phyloP scores from a whole-genome alignment of 2,797 vertebrate species.

The Hippoglossus hippoglossus region DNA sequence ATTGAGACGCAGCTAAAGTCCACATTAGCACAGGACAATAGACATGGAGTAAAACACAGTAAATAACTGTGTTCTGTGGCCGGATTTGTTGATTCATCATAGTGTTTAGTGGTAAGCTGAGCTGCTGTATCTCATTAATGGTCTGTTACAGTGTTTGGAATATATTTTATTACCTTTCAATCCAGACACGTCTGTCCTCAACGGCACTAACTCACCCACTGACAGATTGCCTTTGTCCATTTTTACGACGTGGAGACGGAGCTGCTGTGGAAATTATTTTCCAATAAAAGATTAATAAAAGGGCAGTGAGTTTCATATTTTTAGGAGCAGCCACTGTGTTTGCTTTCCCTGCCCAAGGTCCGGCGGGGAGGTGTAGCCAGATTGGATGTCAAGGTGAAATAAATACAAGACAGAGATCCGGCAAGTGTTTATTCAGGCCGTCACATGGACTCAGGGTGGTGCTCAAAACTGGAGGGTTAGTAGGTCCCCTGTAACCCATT shows the following conservation, averaged over 20 bases:
- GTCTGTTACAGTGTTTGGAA: constrained; percentile 10
- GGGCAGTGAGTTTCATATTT: neutral
- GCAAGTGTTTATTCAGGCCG: constrained; percentile 50
- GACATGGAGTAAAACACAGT: no score
- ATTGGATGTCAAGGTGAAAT: constrained; percentile 50
- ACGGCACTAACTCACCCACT: neutral
- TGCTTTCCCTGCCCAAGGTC: constrained; percentile 8
- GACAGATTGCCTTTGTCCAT: neutral
- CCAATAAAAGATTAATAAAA: constrained; percentile 11
- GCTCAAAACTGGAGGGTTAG: constrained; percentile 52
- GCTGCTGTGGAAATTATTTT: neutral
- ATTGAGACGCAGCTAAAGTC: no score
- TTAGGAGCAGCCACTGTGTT: constrained; percentile 9
- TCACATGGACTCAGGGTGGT: constrained; percentile 51
- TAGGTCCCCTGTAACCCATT: constrained; percentile 68
- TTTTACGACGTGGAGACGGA: neutral
- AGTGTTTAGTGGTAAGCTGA: constrained; percentile 36
- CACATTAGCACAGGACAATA: no score
- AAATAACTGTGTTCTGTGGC: neutral
- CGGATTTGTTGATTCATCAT: constrained; percentile 43
- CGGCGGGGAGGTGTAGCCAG: constrained; percentile 9
- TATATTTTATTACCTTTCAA: constrained; percentile 31
- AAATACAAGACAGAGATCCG: constrained; percentile 41
- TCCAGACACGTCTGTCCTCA: constrained; percentile 14
- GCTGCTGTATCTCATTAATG: constrained; percentile 37